Evolutionary conservation across 2,113 vertebrate genomes (phyloP), one percentile per base, ranked within the genome.

Genomic region (Panurus biarmicus): DNA sequence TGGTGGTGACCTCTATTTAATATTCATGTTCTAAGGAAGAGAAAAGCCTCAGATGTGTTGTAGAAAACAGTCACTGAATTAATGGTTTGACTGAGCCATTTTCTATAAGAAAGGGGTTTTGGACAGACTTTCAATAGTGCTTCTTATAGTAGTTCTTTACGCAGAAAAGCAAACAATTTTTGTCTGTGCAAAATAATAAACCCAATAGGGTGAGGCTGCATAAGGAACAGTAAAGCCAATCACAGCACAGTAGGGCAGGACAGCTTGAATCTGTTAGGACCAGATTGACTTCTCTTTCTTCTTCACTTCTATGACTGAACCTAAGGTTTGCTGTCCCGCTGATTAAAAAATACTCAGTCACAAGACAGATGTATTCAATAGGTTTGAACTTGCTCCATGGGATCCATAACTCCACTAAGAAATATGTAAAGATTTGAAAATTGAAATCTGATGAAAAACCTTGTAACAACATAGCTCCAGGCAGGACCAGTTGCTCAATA

Each of bases 191-290:
- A 89, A 56, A 25, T 36, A 72, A 72, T 35, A 36, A 60, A 67
- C 8, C 35, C 6, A 5, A 5, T 14, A 33, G 5, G 29, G 8
- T 61, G 50, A 62, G 56, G 33, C 44, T 66, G 24, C 33, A 7
- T 5, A 24, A 77, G 19, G 33, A 90, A 47, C 26, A 90, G 26
- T 3, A 56, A 86, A 87, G 56, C 3, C 7, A 64, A 10, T 6
- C 9, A 20, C 61, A 57, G n/a, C 33, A 73, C 1, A 1, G 14
- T 1, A 40, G 14, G 21, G 7, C 22, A 73, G 12, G 6, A 40
- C 12, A 31, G 35, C 5, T 64, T 1, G 0, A 9, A 23, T 33
- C 23, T 54, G 3, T 38, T 7, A 45, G 24, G 14, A 71, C 20
- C 9, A 42, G 23, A 5, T 1, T 62, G 23, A 29, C 8, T 40